Evolutionary conservation across 2,888 invertebrate species (phyloP), one percentile per base, ranked within the genome.

Genomic region (Girardia tigrina): DNA sequence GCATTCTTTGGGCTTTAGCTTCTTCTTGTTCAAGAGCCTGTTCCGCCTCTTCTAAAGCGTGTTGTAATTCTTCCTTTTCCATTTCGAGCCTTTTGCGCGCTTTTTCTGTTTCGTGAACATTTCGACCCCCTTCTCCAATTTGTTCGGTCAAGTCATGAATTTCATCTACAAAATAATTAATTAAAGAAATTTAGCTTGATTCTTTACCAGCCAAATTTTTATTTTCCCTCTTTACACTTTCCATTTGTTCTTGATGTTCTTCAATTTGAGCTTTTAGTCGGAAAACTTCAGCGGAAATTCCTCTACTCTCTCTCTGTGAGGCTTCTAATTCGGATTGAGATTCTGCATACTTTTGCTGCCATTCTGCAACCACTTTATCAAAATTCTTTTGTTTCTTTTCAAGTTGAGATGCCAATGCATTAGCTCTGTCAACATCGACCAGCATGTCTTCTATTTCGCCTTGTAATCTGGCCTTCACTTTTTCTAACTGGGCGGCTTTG

Each of bases 361-460:
- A 99, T 90, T 98, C 98, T 81, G 92, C 91, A 85, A 98, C 92
- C 87, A 95, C 94, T 88, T 97, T 95, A 89, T 98, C 98, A 88
- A 99, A 98, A 80, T 92, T 93, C 88, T 95, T 94, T 88, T 97
- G 97, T 87, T 94, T 97, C 92, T 98, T 97, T 87, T 98, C 97
- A 83, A 97, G 91, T 79, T 93, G 81, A 77, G 82, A 92, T 86
- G 95, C 71, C n/a, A 70, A 72, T 12, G 28, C 42, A 2, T 92
- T 92, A 81, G 95, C 94, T 84, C 95, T 80, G 87, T 97, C 97
- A 83, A 95, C 94, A 87, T 97, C 95, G 84, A 94, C 89, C 86
- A 92, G 91, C 83, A 95, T 88, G 86, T 97, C 97, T 86, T 98
- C 97, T 82, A 97, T 91, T 87, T 98, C 97, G 82, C 92, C 92